Evolutionary conservation across 2,888 invertebrate species (phyloP), one percentile per base, ranked within the genome.

Genomic region (Chirona hameri): DNA sequence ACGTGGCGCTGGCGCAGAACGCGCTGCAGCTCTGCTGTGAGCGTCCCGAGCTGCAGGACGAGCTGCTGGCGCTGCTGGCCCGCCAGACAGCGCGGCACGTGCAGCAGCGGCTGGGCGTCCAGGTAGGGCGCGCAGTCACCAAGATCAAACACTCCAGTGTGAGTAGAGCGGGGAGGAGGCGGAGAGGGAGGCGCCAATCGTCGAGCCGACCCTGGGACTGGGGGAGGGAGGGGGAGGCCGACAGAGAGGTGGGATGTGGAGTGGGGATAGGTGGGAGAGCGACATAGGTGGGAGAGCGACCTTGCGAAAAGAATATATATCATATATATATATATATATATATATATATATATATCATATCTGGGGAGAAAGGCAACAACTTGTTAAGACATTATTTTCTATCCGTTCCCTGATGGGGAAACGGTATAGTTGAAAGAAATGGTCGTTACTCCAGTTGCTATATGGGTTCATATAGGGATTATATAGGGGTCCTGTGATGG

Each of bases 1-100:
- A 99, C 89, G 97, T 99, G 87, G 96, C 96, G 84, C 91, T 99
- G 84, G 98, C 98, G 27, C 98, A 98, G 91, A 97, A 97, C 89
- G 96, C 98, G 57, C 91, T 99, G 83, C 95, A 95, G 87, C 76
- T 76, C 18, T 76, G 76, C 46, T 76, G 76, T 39, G 76, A 76
- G 76, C 76, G 76, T 7, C 91, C 93, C 79, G 96, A 97, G 89
- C 91, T 99, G 85, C 97, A 96, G 88, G 94, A 96, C 87, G 98
- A 99, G 91, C 92, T 99, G 87, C 93, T 95, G 87, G 95, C 96
- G 86, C 95, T 94, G 86, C 91, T 99, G 86, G 93, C 96, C 86
- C 94, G 95, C 87, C 97, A 98, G 91, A 97, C 97, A 82, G 93
- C 95, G 87, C 93, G 95, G 88, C 95, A 93, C 90, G 91, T 93